phyloP scores from a whole-genome alignment of 2,113 vertebrate genomes.

The Alosa alosa region DNA sequence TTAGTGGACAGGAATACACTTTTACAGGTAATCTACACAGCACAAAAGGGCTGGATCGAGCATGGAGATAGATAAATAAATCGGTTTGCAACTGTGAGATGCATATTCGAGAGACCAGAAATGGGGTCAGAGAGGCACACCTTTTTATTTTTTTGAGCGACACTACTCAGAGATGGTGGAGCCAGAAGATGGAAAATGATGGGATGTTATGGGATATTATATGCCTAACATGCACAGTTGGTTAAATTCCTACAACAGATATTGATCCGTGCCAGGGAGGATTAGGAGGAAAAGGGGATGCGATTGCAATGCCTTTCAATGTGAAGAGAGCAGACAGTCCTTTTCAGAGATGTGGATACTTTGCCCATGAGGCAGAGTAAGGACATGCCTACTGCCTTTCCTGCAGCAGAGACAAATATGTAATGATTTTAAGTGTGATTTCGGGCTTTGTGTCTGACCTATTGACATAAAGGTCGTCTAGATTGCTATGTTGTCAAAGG shows the following conservation, averaged over 20 bases:
- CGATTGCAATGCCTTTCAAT: conserved; percentile 25
- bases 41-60: conserved; percentile 52
- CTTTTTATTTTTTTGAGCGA: conserved; percentile 16
- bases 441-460: background rate
- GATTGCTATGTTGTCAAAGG: conserved; percentile 14
- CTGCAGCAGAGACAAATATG: conserved; percentile 21
- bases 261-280: conserved; percentile 39
- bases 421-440: background rate
- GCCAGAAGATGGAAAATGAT: background rate
- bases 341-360: conserved; percentile 3
- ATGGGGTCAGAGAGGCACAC: conserved; percentile 50
- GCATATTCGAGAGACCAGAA: conserved; percentile 47
- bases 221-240: conserved; percentile 36
- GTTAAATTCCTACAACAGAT: conserved; percentile 51
- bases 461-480: conserved; percentile 2
- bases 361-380: background rate
- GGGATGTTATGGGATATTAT: background rate
- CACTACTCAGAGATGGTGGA: background rate
- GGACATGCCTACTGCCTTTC: conserved; percentile 22
- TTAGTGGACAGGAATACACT: conserved; percentile 48
- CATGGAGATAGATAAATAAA: conserved; percentile 67
- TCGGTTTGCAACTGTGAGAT: conserved; percentile 53
- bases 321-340: background rate
- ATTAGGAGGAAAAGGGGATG: conserved; percentile 39
- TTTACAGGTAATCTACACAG: conserved; percentile 60